Evolutionary conservation across 1,140 invertebrate species (phyloP), one percentile per base, ranked within the genome.

Genomic region (Megathymus violae): DNA sequence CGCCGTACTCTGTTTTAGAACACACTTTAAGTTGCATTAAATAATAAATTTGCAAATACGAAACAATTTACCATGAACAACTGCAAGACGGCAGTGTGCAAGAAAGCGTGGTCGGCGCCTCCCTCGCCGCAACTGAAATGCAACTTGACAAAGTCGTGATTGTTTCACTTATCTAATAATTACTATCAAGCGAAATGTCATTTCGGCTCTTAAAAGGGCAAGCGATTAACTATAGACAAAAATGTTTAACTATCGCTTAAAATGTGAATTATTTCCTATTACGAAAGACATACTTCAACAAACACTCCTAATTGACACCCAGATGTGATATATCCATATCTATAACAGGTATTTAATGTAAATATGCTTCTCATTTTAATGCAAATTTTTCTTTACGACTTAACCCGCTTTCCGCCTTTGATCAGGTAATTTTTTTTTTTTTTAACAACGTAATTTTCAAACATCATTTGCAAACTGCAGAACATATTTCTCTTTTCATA

Each of bases 111-210:
- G 34, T 36, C 34, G 34, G n/a, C 34, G n/a, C 34, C 34, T 36
- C 34, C 34, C 34, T 36, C 34, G n/a, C 4, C 10, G 34, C 34
- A 36, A 36, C 34, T n/a, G 34, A 36, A 36, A 36, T 36, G 34
- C 34, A 36, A 36, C 34, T 31, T 31, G 27, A 31, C 34, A 11
- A 4, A 11, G 34, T 36, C 34, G 34, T 36, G 34, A 36, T 48
- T 48, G 14, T 19, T 19, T 50, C 22, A 27, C 22, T 27, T 31
- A n/a, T n/a, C n/a, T n/a, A 50, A 27, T 22, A 34, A 25, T 14
- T 50, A 11, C 47, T 50, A 27, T 52, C 50, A 52, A 16, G 50
- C 16, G 25, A 52, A 52, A 52, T 52, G 31, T 38, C 50, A 52
- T 52, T n/a, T 52, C 25, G n/a, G 10, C 14, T 13, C 15, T 17